Percentiles rank a stretch among this genome's conserved stretches.
These are phyloP conservation scores for Phengaris alcon DNA, from an alignment of 2,888 invertebrate genomes.

Conservation along the genomic window DNA sequence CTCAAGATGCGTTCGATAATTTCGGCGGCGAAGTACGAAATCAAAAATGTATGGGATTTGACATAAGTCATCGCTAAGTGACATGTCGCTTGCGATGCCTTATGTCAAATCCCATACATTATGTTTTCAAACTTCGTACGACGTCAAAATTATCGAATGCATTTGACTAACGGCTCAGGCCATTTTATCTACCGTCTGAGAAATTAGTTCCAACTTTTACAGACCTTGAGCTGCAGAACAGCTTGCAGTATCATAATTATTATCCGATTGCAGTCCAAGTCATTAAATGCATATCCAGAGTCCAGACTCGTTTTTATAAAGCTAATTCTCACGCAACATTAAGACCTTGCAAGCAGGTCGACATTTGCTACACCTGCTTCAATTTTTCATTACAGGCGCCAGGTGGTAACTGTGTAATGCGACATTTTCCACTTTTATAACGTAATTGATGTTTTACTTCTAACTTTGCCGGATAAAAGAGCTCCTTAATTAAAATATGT, in stretches of 20 bases:
- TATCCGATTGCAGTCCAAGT: neutral
- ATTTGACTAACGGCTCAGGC: too few species aligned
- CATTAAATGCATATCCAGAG: slow-evolving; percentile 12
- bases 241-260: slow-evolving; percentile 8
- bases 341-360: neutral
- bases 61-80: too few species aligned
- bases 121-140: too few species aligned
- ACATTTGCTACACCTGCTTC: slow-evolving; percentile 19
- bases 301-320: slow-evolving; percentile 27
- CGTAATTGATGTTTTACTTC: neutral
- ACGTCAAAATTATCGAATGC: too few species aligned
- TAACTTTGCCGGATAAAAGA: neutral
- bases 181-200: neutral
- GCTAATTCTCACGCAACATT: slow-evolving; percentile 21
- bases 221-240: neutral
- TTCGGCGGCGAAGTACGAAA: too few species aligned
- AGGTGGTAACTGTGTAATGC: neutral
- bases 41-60: too few species aligned
- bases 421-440: neutral
- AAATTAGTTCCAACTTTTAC: neutral
- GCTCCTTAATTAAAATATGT: too few species aligned
- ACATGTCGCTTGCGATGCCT: too few species aligned
- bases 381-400: slow-evolving; percentile 12
- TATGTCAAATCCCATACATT: too few species aligned
- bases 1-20: too few species aligned